Percentiles rank a stretch among this genome's conserved stretches.
These are phyloP conservation scores for Parnassius apollo DNA, from an alignment of 2,888 invertebrate genomes.

Conservation along the genomic window DNA sequence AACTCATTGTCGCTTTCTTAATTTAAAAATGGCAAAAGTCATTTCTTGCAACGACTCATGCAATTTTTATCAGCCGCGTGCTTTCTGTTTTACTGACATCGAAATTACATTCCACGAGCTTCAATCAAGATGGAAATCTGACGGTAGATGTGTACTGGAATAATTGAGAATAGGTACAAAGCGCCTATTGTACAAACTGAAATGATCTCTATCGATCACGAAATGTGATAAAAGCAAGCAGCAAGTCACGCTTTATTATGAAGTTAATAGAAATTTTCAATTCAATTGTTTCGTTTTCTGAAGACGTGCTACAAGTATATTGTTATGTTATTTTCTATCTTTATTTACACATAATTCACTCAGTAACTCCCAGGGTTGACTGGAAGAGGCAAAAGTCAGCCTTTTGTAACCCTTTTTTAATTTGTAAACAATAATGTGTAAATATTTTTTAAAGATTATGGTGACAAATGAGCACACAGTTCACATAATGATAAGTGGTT, in stretches of 20 bases:
- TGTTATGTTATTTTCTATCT: too few species aligned
- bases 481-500: too few species aligned
- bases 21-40: slow-evolving; percentile 12
- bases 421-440: too few species aligned
- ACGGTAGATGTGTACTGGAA: slow-evolving; percentile 14
- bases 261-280: slow-evolving; percentile 28
- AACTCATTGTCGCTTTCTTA: slow-evolving; percentile 9
- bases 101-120: not conserved
- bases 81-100: slow-evolving; percentile 1
- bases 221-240: slow-evolving; percentile 13
- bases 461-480: too few species aligned
- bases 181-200: slow-evolving; percentile 12
- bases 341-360: too few species aligned
- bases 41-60: slow-evolving; percentile 9
- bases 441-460: too few species aligned
- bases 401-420: too few species aligned
- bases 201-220: slow-evolving; percentile 27
- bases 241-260: slow-evolving; percentile 25
- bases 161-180: slow-evolving; percentile 6
- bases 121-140: not conserved
- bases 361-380: too few species aligned
- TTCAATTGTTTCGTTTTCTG: slow-evolving; percentile 26
- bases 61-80: slow-evolving; percentile 12
- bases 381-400: too few species aligned
- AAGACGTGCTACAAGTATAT: slow-evolving; percentile 9